Percentiles rank a stretch among this genome's conserved stretches.
phyloP scores from a whole-genome alignment of 2,113 vertebrate genomes.

The Murina feae region DNA sequence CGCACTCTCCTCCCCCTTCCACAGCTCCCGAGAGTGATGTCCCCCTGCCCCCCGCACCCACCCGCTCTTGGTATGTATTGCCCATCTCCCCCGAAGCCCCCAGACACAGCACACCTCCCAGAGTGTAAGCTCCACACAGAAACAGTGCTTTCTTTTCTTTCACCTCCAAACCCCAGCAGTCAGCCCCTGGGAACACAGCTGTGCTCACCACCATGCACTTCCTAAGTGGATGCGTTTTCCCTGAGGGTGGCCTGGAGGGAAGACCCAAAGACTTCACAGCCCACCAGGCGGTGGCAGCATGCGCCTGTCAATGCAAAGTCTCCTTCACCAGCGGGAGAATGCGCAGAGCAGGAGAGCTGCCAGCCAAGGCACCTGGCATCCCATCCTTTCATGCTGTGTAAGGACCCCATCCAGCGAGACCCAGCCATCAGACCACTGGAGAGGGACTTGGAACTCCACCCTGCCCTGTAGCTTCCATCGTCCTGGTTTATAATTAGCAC shows the following conservation, averaged over 20 bases:
- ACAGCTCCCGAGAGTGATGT: neutral
- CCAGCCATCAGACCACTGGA: neutral
- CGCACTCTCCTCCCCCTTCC: neutral
- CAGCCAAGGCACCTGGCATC: accelerated
- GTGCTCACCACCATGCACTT: accelerated
- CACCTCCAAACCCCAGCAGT: no score
- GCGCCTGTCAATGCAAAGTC: neutral
- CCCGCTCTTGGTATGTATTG: neutral
- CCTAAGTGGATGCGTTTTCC: neutral
- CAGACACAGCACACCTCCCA: neutral
- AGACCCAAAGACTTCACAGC: neutral
- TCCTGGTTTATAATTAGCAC: neutral
- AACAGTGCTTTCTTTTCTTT: neutral
- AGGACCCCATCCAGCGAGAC: neutral
- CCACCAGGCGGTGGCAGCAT: constrained; percentile 26
- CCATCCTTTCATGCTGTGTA: neutral
- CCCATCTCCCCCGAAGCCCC: neutral
- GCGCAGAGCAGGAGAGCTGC: accelerated
- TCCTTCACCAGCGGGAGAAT: accelerated
- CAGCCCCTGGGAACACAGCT: no score
- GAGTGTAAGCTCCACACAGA: neutral
- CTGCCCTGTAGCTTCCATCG: neutral
- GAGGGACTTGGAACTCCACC: neutral
- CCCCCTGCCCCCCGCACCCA: neutral
- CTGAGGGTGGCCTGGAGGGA: accelerated